Evolutionary conservation across 2,113 vertebrate genomes (phyloP).

Genomic region (Scartelaos histophorus): DNA sequence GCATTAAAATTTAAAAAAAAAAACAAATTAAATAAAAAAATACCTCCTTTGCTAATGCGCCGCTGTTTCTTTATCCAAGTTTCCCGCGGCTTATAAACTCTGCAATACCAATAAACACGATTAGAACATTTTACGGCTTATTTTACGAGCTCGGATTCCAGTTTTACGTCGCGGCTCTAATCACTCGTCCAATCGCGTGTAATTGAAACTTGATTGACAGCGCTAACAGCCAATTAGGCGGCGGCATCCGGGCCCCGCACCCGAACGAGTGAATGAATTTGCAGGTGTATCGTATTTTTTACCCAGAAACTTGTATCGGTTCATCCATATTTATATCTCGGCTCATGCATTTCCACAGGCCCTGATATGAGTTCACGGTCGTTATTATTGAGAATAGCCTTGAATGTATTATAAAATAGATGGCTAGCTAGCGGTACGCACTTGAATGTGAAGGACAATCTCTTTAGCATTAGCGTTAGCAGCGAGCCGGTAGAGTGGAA

Average conservation of each 20-base stretch:
- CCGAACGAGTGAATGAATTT: constrained; percentile 2
- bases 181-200: background rate
- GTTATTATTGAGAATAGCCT: background rate
- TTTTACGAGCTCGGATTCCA: background rate
- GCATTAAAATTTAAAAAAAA: background rate
- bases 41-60: no score
- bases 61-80: no score
- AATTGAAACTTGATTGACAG: background rate
- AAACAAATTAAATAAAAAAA: background rate
- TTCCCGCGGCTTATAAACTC: constrained; percentile 14
- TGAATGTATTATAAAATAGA: constrained; percentile 4
- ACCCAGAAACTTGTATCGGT: background rate
- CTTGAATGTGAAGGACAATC: constrained; percentile 12
- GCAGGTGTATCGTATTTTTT: background rate
- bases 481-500: constrained; percentile 21
- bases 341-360: background rate
- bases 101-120: constrained; percentile 30
- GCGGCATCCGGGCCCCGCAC: background rate
- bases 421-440: constrained; percentile 2
- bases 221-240: background rate
- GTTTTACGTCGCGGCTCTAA: background rate
- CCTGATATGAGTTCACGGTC: background rate
- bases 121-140: background rate
- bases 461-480: constrained; percentile 12
- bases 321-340: constrained; percentile 1